Percentiles rank a stretch among this genome's conserved stretches.
Conservation (phyloP, 2,888 invertebrate species). For the Drosophila niveifrons region DNA sequence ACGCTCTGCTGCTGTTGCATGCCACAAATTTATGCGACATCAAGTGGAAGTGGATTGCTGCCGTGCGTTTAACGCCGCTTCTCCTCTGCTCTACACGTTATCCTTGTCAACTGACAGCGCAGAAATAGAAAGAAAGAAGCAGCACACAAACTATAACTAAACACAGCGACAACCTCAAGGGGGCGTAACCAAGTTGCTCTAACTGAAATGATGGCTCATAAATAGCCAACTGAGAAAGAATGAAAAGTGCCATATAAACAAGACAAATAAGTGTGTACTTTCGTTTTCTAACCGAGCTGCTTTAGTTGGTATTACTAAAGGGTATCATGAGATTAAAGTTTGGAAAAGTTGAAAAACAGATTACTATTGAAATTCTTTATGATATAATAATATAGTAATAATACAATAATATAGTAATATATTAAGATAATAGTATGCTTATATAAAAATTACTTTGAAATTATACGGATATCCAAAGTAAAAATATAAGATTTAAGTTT, state of each 20-base stretch:
- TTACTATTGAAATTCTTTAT: no score
- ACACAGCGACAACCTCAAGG: constrained; percentile 29
- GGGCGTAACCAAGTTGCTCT: constrained; percentile 28
- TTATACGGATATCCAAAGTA: no score
- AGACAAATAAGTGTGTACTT: neutral
- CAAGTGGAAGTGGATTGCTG: constrained; percentile 59
- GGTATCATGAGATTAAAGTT: no score
- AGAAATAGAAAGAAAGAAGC: constrained; percentile 13
- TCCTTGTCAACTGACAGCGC: constrained; percentile 42
- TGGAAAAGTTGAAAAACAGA: no score
- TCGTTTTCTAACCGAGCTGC: neutral
- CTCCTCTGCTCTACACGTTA: constrained; percentile 18
- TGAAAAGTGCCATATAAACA: constrained; percentile 6
- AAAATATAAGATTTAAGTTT: no score
- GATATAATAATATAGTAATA: no score
- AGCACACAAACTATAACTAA: constrained; percentile 25
- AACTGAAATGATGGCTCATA: constrained; percentile 21
- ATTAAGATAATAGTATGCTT: no score
- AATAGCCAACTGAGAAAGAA: constrained; percentile 20
- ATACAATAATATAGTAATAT: no score
- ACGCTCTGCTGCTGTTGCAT: constrained; percentile 30
- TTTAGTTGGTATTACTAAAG: neutral
- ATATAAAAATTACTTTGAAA: no score
- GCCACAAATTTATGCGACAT: constrained; percentile 68
- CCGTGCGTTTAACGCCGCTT: constrained; percentile 31